These are phyloP conservation scores for Adineta ricciae DNA, from an alignment of 2,888 invertebrate species.

Conservation along the genomic window DNA sequence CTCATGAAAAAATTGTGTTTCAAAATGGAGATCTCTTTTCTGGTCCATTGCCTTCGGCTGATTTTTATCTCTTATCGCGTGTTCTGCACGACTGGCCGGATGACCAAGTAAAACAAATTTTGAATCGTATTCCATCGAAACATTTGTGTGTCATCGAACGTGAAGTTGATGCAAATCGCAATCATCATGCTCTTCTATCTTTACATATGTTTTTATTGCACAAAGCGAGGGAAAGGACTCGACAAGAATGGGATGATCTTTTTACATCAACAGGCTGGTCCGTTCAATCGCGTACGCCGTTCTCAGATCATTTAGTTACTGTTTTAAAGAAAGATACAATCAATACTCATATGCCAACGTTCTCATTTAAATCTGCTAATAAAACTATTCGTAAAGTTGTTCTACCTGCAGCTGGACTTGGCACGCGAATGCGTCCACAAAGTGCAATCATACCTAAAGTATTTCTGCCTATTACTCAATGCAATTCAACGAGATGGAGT, in stretches of 20 bases:
- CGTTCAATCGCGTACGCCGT: background rate
- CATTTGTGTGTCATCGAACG: background rate
- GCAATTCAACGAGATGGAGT: background rate
- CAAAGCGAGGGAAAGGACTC: background rate
- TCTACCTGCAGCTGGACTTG: constrained; percentile 16
- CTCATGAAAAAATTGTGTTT: background rate
- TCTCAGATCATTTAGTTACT: background rate
- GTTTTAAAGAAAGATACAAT: background rate
- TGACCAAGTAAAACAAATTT: background rate
- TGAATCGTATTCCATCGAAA: background rate
- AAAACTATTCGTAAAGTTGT: background rate
- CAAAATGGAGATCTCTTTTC: background rate
- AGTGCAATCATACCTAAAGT: constrained; percentile 1
- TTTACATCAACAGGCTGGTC: background rate
- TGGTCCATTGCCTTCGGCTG: background rate
- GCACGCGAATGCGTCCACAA: background rate
- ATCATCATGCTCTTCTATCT: background rate
- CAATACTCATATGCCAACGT: background rate
- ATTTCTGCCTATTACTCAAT: constrained; percentile 6
- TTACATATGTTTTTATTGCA: constrained; percentile 1
- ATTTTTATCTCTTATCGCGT: background rate
- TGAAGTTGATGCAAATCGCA: background rate
- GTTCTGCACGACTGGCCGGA: constrained; percentile 1
- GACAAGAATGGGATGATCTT: background rate
- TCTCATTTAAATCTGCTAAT: background rate